phyloP scores from a whole-genome alignment of 92 coral and sea anemone species.

The Siderastrea siderea region DNA sequence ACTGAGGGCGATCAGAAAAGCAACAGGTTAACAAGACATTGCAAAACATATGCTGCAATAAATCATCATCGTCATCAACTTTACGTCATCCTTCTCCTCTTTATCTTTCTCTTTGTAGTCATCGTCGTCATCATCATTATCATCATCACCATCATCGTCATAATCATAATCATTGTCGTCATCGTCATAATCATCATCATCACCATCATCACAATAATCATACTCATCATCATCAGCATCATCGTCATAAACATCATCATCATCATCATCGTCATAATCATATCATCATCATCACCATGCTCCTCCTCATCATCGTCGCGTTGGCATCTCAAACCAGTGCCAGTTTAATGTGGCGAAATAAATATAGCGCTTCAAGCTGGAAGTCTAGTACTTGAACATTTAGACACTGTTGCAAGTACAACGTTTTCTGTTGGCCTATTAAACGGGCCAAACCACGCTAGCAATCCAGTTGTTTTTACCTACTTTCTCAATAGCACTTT shows the following conservation, averaged over 20 bases:
- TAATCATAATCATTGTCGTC: background rate
- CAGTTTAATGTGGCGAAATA: too few relatives aligned
- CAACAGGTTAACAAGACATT: background rate
- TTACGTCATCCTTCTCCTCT: background rate
- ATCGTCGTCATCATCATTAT: background rate
- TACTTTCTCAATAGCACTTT: too few relatives aligned
- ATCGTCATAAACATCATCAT: too few relatives aligned
- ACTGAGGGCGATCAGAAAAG: background rate
- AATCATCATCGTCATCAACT: conserved; percentile 10
- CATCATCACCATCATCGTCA: background rate
- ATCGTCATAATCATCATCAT: conserved; percentile 4
- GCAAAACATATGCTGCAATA: background rate
- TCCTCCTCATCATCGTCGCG: background rate
- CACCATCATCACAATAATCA: background rate
- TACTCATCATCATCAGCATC: too few relatives aligned
- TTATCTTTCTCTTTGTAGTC: background rate
- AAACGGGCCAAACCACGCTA: too few relatives aligned
- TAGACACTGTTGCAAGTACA: too few relatives aligned
- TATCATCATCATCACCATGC: background rate
- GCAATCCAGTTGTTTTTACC: too few relatives aligned
- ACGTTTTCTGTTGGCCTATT: too few relatives aligned
- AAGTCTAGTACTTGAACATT: too few relatives aligned
- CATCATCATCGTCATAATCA: background rate
- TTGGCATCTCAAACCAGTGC: background rate
- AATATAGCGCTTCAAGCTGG: too few relatives aligned